A percentile compares a stretch with the other conserved stretches of the same genome.
These are phyloP conservation scores for Urosaurus nigricauda DNA, from an alignment of 2,797 vertebrate genomes.

Conservation along the genomic window DNA sequence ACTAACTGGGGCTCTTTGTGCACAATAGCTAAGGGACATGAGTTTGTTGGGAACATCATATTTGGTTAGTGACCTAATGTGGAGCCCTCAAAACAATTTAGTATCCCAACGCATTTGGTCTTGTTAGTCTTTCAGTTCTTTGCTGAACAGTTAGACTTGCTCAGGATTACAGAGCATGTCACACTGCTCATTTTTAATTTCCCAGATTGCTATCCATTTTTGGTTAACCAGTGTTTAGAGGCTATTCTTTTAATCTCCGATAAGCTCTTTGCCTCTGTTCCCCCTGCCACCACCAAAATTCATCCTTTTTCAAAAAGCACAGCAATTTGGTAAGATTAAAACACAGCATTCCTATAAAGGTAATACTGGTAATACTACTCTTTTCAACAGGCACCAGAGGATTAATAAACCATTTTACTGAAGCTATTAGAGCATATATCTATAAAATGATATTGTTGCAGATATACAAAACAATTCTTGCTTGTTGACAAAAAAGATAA, in stretches of 20 bases:
- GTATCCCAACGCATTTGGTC: not conserved
- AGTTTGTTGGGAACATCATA: not conserved
- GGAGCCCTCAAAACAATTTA: conserved; percentile 10
- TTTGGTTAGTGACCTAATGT: not conserved
- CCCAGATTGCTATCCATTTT: not conserved
- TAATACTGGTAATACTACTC: conserved; percentile 30
- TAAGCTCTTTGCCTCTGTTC: not conserved
- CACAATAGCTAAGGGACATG: not conserved
- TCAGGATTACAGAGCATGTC: not conserved
- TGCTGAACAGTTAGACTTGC: not conserved
- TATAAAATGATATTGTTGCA: not conserved
- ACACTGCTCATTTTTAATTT: not conserved
- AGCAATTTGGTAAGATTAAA: conserved; percentile 31
- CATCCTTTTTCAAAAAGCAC: conserved; percentile 4
- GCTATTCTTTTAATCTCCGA: not conserved
- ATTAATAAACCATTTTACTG: conserved; percentile 34
- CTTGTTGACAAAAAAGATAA: not conserved
- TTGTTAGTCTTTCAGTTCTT: not conserved
- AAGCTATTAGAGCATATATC: not conserved
- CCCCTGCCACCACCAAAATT: too few species aligned
- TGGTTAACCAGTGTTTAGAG: not conserved
- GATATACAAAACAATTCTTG: not conserved
- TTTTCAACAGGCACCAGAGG: not conserved
- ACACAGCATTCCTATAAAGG: not conserved
- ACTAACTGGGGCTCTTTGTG: not conserved